phyloP scores from a whole-genome alignment of 2,113 vertebrate species.

The Lycaon pictus region DNA sequence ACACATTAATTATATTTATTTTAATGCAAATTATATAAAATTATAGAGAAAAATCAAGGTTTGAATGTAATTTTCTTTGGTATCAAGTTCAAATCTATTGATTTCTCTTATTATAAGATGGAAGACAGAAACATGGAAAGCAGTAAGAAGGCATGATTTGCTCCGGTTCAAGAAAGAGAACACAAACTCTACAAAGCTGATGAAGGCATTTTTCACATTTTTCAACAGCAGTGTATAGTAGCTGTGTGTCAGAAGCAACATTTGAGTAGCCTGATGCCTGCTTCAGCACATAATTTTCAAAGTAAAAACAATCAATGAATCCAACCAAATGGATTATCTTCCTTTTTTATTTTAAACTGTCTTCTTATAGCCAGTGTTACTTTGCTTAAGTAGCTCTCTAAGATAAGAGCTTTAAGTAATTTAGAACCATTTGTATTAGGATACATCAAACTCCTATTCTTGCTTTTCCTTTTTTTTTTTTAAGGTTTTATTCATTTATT shows the following conservation, averaged over 20 bases:
- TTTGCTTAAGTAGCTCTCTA: neutral
- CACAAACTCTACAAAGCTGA: neutral
- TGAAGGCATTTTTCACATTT: neutral
- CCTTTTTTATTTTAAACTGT: neutral
- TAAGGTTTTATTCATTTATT: too few relatives aligned
- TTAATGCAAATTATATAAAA: neutral
- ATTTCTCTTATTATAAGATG: neutral
- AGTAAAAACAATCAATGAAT: constrained; percentile 36
- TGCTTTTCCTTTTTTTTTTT: neutral
- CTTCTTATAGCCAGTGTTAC: neutral
- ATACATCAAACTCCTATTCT: neutral
- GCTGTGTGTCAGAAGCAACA: neutral
- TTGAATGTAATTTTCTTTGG: neutral
- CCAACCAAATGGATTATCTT: neutral
- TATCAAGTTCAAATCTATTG: neutral
- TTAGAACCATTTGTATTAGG: constrained; percentile 34
- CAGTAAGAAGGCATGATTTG: neutral
- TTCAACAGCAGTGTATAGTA: neutral
- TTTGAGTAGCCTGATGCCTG: neutral
- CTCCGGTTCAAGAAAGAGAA: neutral
- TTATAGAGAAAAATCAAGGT: neutral
- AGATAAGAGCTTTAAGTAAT: constrained; percentile 45
- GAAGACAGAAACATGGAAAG: neutral
- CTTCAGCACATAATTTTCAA: neutral
- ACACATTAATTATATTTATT: neutral